Evolutionary conservation across 1,140 invertebrate genomes (phyloP).

Genomic region (Bactericera cockerelli): DNA sequence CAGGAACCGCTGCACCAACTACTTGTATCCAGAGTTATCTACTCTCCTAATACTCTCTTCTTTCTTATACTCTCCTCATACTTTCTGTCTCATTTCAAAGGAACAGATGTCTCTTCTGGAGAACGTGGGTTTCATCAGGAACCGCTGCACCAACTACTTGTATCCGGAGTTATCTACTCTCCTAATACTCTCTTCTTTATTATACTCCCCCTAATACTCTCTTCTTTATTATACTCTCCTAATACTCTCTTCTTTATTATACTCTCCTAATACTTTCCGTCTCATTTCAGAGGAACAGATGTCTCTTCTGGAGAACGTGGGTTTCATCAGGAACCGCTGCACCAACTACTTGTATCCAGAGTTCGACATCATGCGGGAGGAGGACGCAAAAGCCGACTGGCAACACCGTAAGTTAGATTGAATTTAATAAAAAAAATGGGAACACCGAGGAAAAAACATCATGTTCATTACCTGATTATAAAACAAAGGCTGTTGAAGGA

Average conservation of each 20-base stretch:
- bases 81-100: slow-evolving; percentile 40
- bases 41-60: too few relatives aligned
- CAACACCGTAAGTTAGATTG: slow-evolving; percentile 47
- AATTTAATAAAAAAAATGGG: background rate
- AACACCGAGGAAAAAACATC: too few relatives aligned
- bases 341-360: slow-evolving; percentile 60
- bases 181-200: too few relatives aligned
- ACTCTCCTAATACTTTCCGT: too few relatives aligned
- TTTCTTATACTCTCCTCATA: too few relatives aligned
- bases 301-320: slow-evolving; percentile 41
- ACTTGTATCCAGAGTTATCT: slow-evolving; percentile 53
- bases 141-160: slow-evolving; percentile 61
- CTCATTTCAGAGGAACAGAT: slow-evolving; percentile 49
- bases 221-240: too few relatives aligned
- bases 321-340: slow-evolving; percentile 52
- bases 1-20: slow-evolving; percentile 55
- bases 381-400: slow-evolving; percentile 58
- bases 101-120: slow-evolving; percentile 48
- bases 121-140: slow-evolving; percentile 47
- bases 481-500: too few relatives aligned
- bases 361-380: slow-evolving; percentile 34
- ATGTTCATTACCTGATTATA: too few relatives aligned
- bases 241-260: too few relatives aligned
- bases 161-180: too few relatives aligned
- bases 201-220: too few relatives aligned